A percentile compares a stretch with the other conserved stretches of the same genome.
Evolutionary conservation across 1,140 invertebrate genomes (phyloP).

Genomic region (Eriosoma lanigerum): DNA sequence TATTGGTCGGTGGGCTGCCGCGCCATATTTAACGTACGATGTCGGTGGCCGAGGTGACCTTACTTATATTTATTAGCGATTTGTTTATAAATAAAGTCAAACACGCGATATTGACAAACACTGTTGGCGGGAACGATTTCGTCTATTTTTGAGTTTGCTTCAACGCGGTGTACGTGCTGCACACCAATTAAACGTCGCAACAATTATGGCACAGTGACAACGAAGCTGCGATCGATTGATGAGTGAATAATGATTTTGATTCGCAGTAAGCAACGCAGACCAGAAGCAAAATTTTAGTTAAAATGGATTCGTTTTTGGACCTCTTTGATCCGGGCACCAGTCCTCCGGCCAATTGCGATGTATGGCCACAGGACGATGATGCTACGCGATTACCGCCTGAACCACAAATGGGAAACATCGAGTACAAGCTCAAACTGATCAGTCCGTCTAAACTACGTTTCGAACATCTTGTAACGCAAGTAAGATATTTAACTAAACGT

Average conservation of each 20-base stretch:
- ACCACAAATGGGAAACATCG: constrained; percentile 85
- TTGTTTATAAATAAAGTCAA: constrained; percentile 5
- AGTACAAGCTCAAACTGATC: constrained; percentile 89
- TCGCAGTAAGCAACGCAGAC: neutral
- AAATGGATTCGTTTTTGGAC: constrained; percentile 72
- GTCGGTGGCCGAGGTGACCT: neutral
- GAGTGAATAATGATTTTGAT: neutral
- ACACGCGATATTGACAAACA: neutral
- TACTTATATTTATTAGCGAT: neutral
- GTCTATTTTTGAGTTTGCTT: neutral
- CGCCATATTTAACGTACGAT: too few species aligned
- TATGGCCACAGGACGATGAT: constrained; percentile 57
- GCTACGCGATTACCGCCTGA: constrained; percentile 74
- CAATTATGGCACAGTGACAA: neutral
- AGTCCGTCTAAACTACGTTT: constrained; percentile 81
- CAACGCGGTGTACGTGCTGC: too few species aligned
- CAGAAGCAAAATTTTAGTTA: too few species aligned
- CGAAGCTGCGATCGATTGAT: neutral
- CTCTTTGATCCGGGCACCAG: constrained; percentile 69
- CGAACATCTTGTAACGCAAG: constrained; percentile 86
- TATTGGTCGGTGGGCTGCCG: too few species aligned
- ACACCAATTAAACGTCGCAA: neutral
- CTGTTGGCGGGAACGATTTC: neutral
- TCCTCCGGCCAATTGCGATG: constrained; percentile 56
- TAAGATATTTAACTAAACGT: constrained; percentile 55